Base-by-base conservation (phyloP, 2,888 invertebrate genomes). In the Cheilosia variabilis region DNA sequence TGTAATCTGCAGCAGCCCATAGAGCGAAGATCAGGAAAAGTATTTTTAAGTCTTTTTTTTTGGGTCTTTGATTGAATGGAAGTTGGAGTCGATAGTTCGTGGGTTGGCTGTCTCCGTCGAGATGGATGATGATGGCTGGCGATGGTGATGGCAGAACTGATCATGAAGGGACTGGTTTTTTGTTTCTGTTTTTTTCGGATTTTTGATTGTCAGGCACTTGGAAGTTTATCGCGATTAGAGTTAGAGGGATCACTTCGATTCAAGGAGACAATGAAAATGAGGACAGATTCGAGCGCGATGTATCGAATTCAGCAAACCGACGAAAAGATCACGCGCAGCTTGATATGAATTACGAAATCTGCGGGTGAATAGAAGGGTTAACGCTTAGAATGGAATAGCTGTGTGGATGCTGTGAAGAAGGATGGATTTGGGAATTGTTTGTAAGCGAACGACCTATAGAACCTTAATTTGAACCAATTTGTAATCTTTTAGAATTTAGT, bases 151-250 rank as follows among this genome's bases (percentile, higher is more conserved):
- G n/a, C 15, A 43, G 41, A 63, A 45, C 43, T 77, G 80, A 77
- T 80, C 76, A 58, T 77, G 71, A 86, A 86, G 86, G 86, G 86
- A 77, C 86, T 77, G 86, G 71, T 76, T 80, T 84, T 83, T n/a
- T 57, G 53, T 9, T 50, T 73, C 0, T 19, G 1, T 27, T 5
- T 27, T 27, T 27, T 27, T 27, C 6, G 7, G 27, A 27, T 41
- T 58, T 68, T 84, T 79, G 75, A 79, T 79, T 69, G 78, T 55
- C 73, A 78, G 78, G 27, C 78, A 78, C 63, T 83, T 78, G 58
- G 73, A 84, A 47, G 83, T 75, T 79, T 78, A 78, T 83, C 73
- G 73, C 73, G 73, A 78, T 78, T 57, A 58, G 60, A 41, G 76
- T 63, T 45, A 37, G 76, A 71, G 60, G 60, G 47, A 72, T 72